Evolutionary conservation across 1,140 invertebrate species (phyloP), one percentile per base, ranked within the genome.

Genomic region (Oryzaephilus surinamensis): DNA sequence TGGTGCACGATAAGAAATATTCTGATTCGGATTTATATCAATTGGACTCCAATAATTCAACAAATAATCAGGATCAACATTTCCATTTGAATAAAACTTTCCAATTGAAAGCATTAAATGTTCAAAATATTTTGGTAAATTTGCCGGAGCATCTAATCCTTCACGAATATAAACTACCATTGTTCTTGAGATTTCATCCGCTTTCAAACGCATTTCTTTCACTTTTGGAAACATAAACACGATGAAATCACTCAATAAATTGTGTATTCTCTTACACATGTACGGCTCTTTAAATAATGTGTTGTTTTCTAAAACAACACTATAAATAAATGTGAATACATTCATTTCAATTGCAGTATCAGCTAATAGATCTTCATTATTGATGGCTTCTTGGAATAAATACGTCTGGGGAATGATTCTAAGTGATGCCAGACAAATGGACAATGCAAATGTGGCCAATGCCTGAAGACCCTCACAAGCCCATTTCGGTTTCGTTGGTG

Each of bases 181-280:
- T 12, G 88, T 81, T 42, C 87, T 72, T 12, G 88, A 85, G 1
- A 82, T 78, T 63, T 97, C 92, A 61, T 96, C 91, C 0, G 89
- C 90, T 47, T 83, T 72, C 48, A 79, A 81, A 27, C 83, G 65
- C 28, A 92, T 61, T 56, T 88, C 86, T 60, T 85, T 86, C 0
- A 84, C 76, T 66, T 95, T 95, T 19, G 90, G 67, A 20, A 93
- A 91, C 87, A 96, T 90, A 20, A 86, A 69, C 30, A 88, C 77
- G 35, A 97, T 91, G 48, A 97, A 95, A 61, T 97, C 92, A 1
- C 87, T 90, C 28, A 97, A 72, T 1, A 97, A 58, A 7, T 74
- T 72, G 60, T 97, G 93, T 20, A 96, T 69, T 32, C 86, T 73
- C 26, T 82, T 74, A 46, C 89, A 66, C 51, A 91, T 88, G 59